Conservation (phyloP, 2,797 vertebrate genomes). For the Astyanax mexicanus region DNA sequence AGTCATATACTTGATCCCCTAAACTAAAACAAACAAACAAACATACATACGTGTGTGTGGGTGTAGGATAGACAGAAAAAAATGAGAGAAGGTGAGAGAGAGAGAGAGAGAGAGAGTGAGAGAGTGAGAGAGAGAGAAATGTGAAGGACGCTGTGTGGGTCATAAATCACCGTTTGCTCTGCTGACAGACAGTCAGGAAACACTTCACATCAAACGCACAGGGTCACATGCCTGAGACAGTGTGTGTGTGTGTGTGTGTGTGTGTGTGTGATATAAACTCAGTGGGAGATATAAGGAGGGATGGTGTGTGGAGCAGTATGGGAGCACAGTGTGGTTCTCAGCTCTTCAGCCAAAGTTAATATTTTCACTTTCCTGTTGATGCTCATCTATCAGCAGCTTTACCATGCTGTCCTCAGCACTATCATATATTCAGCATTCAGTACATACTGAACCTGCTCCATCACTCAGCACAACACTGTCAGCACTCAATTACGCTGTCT, state of each 20-base stretch:
- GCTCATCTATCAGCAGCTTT: conserved; percentile 45
- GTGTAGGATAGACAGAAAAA: no score
- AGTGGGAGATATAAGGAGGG: conserved; percentile 58
- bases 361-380: conserved; percentile 41
- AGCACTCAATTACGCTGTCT: conserved; percentile 14
- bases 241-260: conserved; percentile 33
- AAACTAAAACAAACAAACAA: no score
- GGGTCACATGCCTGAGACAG: conserved; percentile 29
- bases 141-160: conserved; percentile 36
- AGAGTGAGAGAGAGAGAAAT: conserved; percentile 1
- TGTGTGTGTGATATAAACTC: conserved; percentile 47
- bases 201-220: conserved; percentile 46
- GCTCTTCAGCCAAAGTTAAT: conserved; percentile 49
- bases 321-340: conserved; percentile 26
- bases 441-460: conserved; percentile 7
- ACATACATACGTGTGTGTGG: no score
- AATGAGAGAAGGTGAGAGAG: not conserved
- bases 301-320: conserved; percentile 18
- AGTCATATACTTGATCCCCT: no score
- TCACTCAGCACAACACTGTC: not conserved
- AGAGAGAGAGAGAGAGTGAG: not conserved
- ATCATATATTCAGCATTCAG: conserved; percentile 29
- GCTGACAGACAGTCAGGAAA: conserved; percentile 50
- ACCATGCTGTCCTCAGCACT: conserved; percentile 13
- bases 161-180: conserved; percentile 49